These are phyloP conservation scores for Ciconia nigra DNA, from an alignment of 2,797 vertebrate species.

Conservation along the genomic window DNA sequence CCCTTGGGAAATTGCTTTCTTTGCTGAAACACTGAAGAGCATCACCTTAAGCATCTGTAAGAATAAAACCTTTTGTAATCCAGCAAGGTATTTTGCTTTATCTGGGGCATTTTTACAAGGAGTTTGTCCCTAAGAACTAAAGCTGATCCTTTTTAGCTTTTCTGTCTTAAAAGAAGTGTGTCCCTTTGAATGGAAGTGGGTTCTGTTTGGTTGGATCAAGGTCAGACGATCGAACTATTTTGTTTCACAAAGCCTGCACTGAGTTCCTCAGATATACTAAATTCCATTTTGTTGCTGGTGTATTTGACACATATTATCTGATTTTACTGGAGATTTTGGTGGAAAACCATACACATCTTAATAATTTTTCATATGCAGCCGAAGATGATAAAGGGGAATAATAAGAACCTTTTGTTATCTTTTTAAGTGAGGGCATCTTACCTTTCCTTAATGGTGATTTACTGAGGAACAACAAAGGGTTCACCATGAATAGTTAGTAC, in stretches of 20 bases:
- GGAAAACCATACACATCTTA: neutral
- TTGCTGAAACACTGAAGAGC: neutral
- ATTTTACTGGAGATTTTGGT: neutral
- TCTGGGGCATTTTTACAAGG: neutral
- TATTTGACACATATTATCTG: neutral
- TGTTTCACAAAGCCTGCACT: neutral
- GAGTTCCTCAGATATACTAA: neutral
- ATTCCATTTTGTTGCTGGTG: neutral
- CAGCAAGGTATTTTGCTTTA: neutral
- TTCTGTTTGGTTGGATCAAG: neutral
- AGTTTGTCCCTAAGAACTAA: neutral
- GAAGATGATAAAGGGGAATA: neutral
- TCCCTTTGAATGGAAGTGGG: neutral
- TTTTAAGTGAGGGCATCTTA: neutral
- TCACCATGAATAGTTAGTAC: neutral
- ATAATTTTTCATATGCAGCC: neutral
- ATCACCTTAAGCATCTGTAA: neutral
- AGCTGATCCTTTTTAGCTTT: neutral
- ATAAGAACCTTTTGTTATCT: neutral
- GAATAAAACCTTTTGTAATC: neutral
- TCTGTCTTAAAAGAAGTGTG: neutral
- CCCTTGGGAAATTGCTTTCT: neutral
- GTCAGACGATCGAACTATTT: neutral
- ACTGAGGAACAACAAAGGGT: neutral
- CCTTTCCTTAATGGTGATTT: neutral